A percentile compares a stretch with the other conserved stretches of the same genome.
phyloP scores from a whole-genome alignment of 2,888 invertebrate genomes.

The Daptonema setosum region DNA sequence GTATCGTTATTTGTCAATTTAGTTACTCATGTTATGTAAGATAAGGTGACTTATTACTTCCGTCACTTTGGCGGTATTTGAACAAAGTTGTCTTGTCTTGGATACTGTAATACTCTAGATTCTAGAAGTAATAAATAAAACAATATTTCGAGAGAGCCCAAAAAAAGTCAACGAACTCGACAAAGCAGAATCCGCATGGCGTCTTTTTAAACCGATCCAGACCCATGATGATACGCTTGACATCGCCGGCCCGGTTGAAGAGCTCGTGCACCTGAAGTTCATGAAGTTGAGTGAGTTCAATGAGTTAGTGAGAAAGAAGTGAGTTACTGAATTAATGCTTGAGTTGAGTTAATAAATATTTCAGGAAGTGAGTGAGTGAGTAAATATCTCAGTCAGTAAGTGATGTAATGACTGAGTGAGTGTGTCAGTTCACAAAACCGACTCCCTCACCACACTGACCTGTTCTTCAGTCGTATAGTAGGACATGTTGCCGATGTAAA shows the following conservation, averaged over 20 bases:
- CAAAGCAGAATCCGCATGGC: constrained; percentile 96
- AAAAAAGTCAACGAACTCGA: constrained; percentile 45
- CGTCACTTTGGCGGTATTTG: no score
- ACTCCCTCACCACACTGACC: no score
- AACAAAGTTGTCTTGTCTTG: no score
- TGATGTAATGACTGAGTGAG: no score
- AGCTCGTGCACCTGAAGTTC: constrained; percentile 66
- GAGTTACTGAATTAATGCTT: neutral
- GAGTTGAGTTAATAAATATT: neutral
- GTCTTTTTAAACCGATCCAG: constrained; percentile 91
- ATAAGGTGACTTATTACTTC: no score
- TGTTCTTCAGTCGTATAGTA: constrained; percentile 90
- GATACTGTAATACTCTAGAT: no score
- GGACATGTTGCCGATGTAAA: constrained; percentile 89
- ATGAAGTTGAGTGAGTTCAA: neutral
- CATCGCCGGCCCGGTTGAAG: constrained; percentile 82
- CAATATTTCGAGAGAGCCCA: no score
- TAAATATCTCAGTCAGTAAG: no score
- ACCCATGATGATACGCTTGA: constrained; percentile 79
- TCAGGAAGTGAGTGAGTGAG: neutral
- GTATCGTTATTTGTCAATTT: no score
- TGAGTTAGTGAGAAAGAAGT: neutral
- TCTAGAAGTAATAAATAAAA: no score
- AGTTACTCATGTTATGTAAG: no score
- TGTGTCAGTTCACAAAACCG: no score